A percentile compares a stretch with the other conserved stretches of the same genome.
phyloP scores from a whole-genome alignment of 2,888 invertebrate genomes.

The Sphecodes monilicornis region DNA sequence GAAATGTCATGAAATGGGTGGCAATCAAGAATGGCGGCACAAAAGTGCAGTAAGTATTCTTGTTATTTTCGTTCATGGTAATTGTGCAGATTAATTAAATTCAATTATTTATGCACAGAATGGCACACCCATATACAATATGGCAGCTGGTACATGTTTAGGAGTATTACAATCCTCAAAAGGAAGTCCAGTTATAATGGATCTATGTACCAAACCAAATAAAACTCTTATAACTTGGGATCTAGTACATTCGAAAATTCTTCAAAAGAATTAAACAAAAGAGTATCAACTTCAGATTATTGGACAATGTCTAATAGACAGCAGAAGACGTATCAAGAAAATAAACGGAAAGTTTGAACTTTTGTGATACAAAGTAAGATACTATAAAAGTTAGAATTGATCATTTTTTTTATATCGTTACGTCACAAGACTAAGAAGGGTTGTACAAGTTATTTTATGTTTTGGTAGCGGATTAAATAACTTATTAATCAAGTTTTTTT shows the following conservation, averaged over 20 bases:
- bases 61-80: background rate
- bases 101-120: conserved; percentile 84
- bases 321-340: background rate
- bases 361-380: conserved; percentile 14
- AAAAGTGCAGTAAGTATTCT: conserved; percentile 87
- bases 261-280: conserved; percentile 69
- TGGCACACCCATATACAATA: conserved; percentile 92
- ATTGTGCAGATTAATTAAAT: background rate
- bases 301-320: too few species aligned
- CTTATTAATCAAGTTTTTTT: conserved; percentile 1
- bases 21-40: conserved; percentile 96
- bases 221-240: conserved; percentile 86
- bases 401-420: conserved; percentile 26
- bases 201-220: conserved; percentile 87
- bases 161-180: conserved; percentile 85
- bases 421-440: background rate
- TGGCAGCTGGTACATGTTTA: conserved; percentile 94
- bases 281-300: conserved; percentile 19
- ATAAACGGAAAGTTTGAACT: background rate
- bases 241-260: conserved; percentile 82
- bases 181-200: conserved; percentile 86
- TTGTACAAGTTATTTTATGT: conserved; percentile 7
- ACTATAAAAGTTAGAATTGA: conserved; percentile 8
- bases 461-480: background rate
- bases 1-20: conserved; percentile 97